A percentile compares a stretch with the other conserved stretches of the same genome.
Conservation (phyloP, 2,888 invertebrate genomes). For the Eudemis profundana region DNA sequence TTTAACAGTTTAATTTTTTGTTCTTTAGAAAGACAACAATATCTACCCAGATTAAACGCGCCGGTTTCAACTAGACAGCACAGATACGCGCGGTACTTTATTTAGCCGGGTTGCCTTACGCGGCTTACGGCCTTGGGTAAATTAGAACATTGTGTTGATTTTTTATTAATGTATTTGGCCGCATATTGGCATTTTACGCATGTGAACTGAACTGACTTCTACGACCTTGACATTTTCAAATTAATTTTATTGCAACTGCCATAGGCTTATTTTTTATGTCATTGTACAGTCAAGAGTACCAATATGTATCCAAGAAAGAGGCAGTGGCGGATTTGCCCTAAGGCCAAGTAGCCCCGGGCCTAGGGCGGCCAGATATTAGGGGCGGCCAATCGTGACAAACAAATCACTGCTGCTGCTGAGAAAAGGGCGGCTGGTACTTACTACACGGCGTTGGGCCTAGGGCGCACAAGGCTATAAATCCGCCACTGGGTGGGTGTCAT, state of each 20-base stretch:
- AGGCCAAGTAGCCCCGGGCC: too few species aligned
- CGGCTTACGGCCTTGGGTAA: slow-evolving; percentile 33
- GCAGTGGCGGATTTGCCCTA: too few species aligned
- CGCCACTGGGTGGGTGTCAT: too few species aligned
- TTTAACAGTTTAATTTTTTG: slow-evolving; percentile 43
- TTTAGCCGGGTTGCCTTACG: slow-evolving; percentile 25
- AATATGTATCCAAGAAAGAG: too few species aligned
- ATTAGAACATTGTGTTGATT: slow-evolving; percentile 33
- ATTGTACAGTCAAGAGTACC: too few species aligned
- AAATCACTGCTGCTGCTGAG: too few species aligned
- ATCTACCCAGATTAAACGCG: slow-evolving; percentile 49
- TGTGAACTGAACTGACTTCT: background rate
- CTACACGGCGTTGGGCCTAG: too few species aligned
- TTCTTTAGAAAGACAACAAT: background rate
- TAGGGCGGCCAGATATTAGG: too few species aligned
- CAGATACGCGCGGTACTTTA: slow-evolving; percentile 4
- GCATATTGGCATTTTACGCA: slow-evolving; percentile 14
- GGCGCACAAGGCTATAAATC: too few species aligned
- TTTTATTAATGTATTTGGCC: slow-evolving; percentile 20
- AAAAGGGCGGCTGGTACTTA: too few species aligned
- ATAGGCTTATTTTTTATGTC: background rate
- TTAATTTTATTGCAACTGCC: background rate
- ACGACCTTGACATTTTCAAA: slow-evolving; percentile 6
- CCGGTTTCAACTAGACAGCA: slow-evolving; percentile 14
- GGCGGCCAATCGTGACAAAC: too few species aligned